phyloP scores from a whole-genome alignment of 2,797 vertebrate species.

The Lagorchestes hirsutus region DNA sequence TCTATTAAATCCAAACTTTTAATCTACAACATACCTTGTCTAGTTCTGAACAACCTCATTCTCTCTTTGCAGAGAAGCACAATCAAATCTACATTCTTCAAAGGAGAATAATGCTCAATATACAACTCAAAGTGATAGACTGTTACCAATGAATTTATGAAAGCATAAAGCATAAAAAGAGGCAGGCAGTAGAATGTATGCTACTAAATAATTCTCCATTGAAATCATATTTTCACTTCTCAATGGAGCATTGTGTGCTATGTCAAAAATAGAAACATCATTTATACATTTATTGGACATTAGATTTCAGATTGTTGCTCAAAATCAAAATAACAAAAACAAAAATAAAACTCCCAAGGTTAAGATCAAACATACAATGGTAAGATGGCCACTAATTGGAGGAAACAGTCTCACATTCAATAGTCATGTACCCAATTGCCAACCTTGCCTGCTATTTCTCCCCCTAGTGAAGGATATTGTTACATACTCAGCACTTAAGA shows the following conservation, averaged over 20 bases:
- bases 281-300: conserved; percentile 71
- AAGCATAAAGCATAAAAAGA: conserved; percentile 68
- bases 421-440: not conserved
- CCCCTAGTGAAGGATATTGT: not conserved
- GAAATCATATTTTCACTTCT: conserved; percentile 33
- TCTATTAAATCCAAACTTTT: conserved; percentile 56
- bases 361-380: not conserved
- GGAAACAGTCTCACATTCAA: not conserved
- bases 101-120: conserved; percentile 61
- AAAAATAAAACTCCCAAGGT: not conserved
- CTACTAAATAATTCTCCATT: not conserved
- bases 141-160: conserved; percentile 77
- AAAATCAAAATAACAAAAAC: conserved; percentile 76
- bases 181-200: not conserved
- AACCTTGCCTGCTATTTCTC: not conserved
- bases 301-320: conserved; percentile 71
- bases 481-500: not conserved
- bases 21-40: conserved; percentile 58
- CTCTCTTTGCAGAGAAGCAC: conserved; percentile 46
- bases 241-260: conserved; percentile 67
- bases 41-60: conserved; percentile 52
- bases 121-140: conserved; percentile 77
- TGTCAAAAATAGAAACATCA: conserved; percentile 53
- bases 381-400: not conserved
- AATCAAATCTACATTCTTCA: conserved; percentile 47